Evolutionary conservation across 2,797 vertebrate species (phyloP), one percentile per base, ranked within the genome.

Genomic region (Gila robusta): DNA sequence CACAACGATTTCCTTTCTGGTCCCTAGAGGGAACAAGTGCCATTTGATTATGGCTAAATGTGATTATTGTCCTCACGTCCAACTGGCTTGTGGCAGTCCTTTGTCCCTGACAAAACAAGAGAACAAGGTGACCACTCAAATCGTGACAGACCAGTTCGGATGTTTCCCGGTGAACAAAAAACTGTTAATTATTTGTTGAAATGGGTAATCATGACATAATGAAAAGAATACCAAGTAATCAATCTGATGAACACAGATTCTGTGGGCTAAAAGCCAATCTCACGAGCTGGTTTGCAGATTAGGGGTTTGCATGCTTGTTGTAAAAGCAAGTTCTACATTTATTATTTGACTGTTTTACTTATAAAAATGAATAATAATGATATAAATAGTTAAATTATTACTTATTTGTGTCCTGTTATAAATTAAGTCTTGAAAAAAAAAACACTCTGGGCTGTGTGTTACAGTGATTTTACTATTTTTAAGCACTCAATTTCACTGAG

Each of bases 11-110:
- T 76, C 79, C 79, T 82, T 86, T 82, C 62, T 11, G 39, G 79
- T 85, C 59, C 87, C 90, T 86, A 59, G 72, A 74, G 89, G 85
- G 86, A 86, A 81, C 81, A 62, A 86, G 83, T 69, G 72, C 59
- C 82, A 80, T 90, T 88, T 89, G 90, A 91, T 91, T 91, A 86
- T 87, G 83, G 85, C 77, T 89, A 82, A 86, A 87, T 80, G 84
- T 87, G 80, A 87, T 87, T 90, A 87, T 82, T 88, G 86, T 89
- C 84, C 72, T 70, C 73, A 52, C 49, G 32, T 47, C 19, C 64
- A 35, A 87, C 71, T 86, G 83, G 67, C 70, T 79, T 80, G 47
- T 62, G 44, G 69, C 14, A 5, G 76, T 83, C 79, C 78, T 88
- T 87, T 88, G 86, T 87, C 82, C 79, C 72, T 28, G 74, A 84